Evolutionary conservation across 2,113 vertebrate genomes (phyloP).

Genomic region (Steatornis caripensis): DNA sequence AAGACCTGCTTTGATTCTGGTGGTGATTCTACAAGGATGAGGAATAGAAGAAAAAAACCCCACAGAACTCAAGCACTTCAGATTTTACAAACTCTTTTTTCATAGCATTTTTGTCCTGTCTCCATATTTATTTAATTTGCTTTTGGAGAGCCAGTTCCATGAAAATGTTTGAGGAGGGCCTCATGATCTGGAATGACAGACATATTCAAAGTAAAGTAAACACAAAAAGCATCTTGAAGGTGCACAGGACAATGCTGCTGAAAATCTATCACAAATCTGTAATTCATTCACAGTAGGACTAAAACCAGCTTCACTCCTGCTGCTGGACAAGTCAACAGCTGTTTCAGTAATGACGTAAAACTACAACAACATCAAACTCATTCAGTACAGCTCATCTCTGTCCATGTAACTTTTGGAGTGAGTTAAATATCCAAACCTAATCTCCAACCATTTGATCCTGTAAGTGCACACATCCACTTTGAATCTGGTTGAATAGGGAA

Average conservation of each 20-base stretch:
- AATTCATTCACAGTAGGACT: neutral
- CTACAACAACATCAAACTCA: neutral
- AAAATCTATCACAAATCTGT: neutral
- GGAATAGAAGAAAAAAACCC: neutral
- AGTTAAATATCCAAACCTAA: neutral
- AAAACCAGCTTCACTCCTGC: neutral
- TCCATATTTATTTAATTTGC: neutral
- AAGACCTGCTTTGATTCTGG: neutral
- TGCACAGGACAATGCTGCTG: neutral
- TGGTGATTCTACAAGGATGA: neutral
- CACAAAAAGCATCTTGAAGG: neutral
- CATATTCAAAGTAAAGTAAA: neutral
- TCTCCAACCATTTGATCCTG: neutral
- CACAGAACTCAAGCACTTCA: neutral
- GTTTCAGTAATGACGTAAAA: neutral
- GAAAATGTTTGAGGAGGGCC: neutral
- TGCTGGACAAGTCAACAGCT: neutral
- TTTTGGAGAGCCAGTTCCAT: neutral
- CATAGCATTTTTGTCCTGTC: neutral
- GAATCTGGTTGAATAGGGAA: neutral
- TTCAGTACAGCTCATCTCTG: neutral
- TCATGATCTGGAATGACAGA: neutral
- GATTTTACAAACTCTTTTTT: neutral
- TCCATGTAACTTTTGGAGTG: neutral
- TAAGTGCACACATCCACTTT: neutral